Base-by-base conservation (phyloP, 2,888 invertebrate genomes). In the Pandemis cinnamomeana region DNA sequence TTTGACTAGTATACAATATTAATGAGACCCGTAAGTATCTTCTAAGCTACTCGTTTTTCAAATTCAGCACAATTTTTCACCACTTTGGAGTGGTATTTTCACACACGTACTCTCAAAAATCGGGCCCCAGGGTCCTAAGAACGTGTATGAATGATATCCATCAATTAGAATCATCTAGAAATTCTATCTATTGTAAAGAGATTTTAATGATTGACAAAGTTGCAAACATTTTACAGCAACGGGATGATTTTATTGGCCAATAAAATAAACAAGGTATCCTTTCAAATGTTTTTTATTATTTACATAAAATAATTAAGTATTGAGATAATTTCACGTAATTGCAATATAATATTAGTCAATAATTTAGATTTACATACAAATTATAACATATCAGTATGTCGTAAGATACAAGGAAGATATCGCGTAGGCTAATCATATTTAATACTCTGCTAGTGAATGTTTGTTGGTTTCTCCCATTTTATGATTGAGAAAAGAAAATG, bases 281-380 rank as follows among this genome's bases (percentile, higher is more conserved):
- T 55, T 91, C 86, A 89, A 91, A 88, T 89, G 84, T 87, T 86
- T 89, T 89, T 91, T 92, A 90, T 89, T 92, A 92, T 92, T 91
- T 92, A 92, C 92, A 92, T 89, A 90, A 89, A 91, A 91, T 84
- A 86, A 90, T 88, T 88, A 89, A 89, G 88, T 90, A 88, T 86
- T 88, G 88, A 88, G 88, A 90, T 89, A 91, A 88, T 90, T 87
- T 89, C 87, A 86, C 85, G 85, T 87, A 89, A 87, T 87, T 85
- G 88, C 87, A 87, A 82, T 87, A 80, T 87, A 84, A 82, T 84
- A 87, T 87, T 86, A 89, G 83, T 86, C 83, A 88, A 91, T 90
- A 91, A 91, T 89, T 89, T 89, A 89, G 86, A 86, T 88, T 89
- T 89, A 88, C 87, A 87, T 84, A 87, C 78, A 86, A 90, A 88